Conservation (phyloP, 2,888 invertebrate species). For the Drosophila pegasa region DNA sequence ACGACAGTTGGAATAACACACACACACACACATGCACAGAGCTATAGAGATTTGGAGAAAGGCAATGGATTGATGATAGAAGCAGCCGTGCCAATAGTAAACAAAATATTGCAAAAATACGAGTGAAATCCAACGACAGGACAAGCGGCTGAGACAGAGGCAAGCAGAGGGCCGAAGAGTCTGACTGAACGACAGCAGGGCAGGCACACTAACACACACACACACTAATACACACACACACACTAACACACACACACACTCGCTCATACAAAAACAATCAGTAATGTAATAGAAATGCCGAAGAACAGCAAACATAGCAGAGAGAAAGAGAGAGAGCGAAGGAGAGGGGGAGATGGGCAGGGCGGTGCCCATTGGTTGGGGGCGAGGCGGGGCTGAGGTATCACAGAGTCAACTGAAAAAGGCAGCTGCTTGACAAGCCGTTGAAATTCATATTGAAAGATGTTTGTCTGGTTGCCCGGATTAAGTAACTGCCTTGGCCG, state of each 20-base stretch:
- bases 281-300: conserved; percentile 76
- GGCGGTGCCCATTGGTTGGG: conserved; percentile 2
- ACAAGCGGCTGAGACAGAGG: conserved; percentile 21
- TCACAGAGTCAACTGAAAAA: conserved; percentile 38
- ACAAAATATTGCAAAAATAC: conserved; percentile 73
- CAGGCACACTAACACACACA: conserved; percentile 59
- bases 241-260: conserved; percentile 58
- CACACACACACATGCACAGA: conserved; percentile 26
- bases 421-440: conserved; percentile 79
- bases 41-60: conserved; percentile 23
- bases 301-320: conserved; percentile 34
- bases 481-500: conserved; percentile 51
- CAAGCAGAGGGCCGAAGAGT: conserved; percentile 8
- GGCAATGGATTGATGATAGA: conserved; percentile 66
- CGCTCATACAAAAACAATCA: conserved; percentile 65
- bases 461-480: conserved; percentile 67
- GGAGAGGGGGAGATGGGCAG: neutral
- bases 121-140: conserved; percentile 61
- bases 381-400: too few relatives aligned
- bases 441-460: conserved; percentile 81
- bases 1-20: conserved; percentile 75
- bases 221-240: conserved; percentile 38
- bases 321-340: conserved; percentile 1
- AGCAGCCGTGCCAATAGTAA: conserved; percentile 59
- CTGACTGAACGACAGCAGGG: conserved; percentile 24